Evolutionary conservation across 2,797 vertebrate genomes (phyloP).

Genomic region (Gymnopithys bicolor): DNA sequence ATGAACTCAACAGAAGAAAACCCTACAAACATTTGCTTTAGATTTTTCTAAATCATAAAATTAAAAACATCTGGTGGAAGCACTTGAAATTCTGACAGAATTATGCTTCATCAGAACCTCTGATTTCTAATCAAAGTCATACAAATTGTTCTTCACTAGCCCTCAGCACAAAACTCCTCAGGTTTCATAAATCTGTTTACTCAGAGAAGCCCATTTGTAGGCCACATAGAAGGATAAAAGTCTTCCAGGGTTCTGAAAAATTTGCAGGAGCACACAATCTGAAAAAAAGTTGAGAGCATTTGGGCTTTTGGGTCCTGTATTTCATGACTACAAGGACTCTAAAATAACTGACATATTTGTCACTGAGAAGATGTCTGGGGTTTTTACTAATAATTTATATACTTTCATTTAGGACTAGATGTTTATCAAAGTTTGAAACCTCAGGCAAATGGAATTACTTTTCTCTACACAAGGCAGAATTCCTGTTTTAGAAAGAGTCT

Average conservation of each 20-base stretch:
- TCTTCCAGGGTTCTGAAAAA: not conserved
- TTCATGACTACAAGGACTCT: not conserved
- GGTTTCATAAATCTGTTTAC: not conserved
- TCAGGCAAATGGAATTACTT: not conserved
- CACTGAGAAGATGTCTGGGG: accelerated
- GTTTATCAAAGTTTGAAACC: not conserved
- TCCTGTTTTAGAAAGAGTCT: not conserved
- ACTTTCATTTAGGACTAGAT: not conserved
- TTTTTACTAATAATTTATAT: not conserved
- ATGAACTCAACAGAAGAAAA: not conserved
- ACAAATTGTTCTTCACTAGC: not conserved
- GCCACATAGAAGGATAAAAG: not conserved
- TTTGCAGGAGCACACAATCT: not conserved
- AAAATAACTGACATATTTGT: not conserved
- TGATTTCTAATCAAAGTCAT: not conserved
- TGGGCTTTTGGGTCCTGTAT: not conserved
- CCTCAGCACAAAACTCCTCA: not conserved
- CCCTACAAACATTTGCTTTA: not conserved
- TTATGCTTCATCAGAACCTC: not conserved
- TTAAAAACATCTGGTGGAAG: not conserved
- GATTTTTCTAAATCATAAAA: not conserved
- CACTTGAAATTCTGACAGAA: not conserved
- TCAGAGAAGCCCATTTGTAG: not conserved
- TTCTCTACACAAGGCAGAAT: not conserved
- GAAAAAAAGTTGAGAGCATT: not conserved